A percentile compares a stretch with the other conserved stretches of the same genome.
Conservation (phyloP, 1,140 invertebrate species). For the Eurosta solidaginis region DNA sequence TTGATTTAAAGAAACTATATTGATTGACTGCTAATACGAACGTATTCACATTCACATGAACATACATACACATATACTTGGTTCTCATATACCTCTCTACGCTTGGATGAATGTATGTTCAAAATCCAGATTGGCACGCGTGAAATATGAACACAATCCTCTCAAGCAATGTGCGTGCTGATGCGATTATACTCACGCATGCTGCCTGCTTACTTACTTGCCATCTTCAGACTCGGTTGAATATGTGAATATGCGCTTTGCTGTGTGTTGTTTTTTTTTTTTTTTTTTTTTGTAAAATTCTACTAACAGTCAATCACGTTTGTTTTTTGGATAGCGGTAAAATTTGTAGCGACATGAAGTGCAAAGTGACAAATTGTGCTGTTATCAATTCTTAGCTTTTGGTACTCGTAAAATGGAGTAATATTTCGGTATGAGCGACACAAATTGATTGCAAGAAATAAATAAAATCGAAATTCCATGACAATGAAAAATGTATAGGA, state of each 20-base stretch:
- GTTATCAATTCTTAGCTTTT: conserved; percentile 2
- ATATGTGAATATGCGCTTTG: too few relatives aligned
- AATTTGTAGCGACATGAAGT: background rate
- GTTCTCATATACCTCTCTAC: too few relatives aligned
- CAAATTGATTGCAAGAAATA: too few relatives aligned
- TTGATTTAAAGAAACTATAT: background rate
- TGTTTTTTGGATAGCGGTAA: background rate
- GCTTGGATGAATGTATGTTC: background rate
- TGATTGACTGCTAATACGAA: background rate
- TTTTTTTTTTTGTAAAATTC: too few relatives aligned
- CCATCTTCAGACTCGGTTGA: too few relatives aligned
- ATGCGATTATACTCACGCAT: background rate
- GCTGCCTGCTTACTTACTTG: too few relatives aligned
- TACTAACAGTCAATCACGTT: background rate
- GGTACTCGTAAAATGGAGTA: background rate
- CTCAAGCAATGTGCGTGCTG: conserved; percentile 8
- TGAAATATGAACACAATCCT: background rate
- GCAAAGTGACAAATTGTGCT: background rate
- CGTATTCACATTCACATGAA: background rate
- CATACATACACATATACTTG: background rate
- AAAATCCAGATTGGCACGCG: conserved; percentile 2
- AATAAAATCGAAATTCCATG: too few relatives aligned
- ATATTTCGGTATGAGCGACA: background rate
- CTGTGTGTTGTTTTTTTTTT: too few relatives aligned
- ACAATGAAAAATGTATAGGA: too few relatives aligned